Evolutionary conservation across 2,113 vertebrate species (phyloP).

Genomic region (Egretta garzetta): DNA sequence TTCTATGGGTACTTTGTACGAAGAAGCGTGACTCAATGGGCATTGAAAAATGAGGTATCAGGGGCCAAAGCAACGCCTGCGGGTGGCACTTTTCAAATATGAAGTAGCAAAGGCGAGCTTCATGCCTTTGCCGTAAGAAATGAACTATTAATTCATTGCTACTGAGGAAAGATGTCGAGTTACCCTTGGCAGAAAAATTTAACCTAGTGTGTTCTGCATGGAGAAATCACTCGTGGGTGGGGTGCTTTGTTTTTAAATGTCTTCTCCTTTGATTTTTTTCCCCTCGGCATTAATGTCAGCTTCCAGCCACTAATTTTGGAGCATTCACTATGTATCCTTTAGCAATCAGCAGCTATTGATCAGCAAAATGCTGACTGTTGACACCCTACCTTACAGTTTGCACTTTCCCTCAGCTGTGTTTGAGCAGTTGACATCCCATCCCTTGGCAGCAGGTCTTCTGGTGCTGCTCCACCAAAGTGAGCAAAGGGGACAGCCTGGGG

Average conservation of each 20-base stretch:
- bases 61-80: neutral
- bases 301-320: neutral
- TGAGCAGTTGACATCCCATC: too few relatives aligned
- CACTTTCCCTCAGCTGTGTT: neutral
- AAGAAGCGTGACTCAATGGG: neutral
- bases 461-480: neutral
- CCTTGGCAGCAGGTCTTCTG: neutral
- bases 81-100: neutral
- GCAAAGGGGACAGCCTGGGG: neutral
- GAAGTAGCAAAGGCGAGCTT: neutral
- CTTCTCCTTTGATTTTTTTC: neutral
- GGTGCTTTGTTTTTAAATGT: neutral
- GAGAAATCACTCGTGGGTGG: neutral
- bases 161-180: neutral
- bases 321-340: neutral
- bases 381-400: neutral
- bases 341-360: neutral
- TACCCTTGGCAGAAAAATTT: neutral
- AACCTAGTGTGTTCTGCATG: neutral
- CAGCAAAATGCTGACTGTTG: neutral
- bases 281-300: neutral
- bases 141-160: neutral
- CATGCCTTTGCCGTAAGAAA: neutral
- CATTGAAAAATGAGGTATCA: neutral
- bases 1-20: too few relatives aligned